These are phyloP conservation scores for Graptemys geographica DNA, from an alignment of 2,797 vertebrate genomes.

Conservation along the genomic window DNA sequence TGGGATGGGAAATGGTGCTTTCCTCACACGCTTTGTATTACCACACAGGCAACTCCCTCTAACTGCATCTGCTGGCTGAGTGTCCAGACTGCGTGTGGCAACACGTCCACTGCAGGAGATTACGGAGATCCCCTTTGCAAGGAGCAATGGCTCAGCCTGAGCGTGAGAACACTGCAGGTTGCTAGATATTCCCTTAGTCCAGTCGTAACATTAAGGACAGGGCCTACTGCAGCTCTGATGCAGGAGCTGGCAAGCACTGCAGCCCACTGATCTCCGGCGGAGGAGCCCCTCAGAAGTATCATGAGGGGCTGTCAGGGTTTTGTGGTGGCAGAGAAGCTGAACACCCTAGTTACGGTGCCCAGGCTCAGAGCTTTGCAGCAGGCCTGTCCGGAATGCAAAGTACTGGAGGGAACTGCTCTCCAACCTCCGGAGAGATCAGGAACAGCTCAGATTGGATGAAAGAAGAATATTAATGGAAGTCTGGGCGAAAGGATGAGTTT, in stretches of 20 bases:
- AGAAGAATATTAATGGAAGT: neutral
- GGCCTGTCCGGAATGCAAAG: neutral
- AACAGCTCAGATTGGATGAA: neutral
- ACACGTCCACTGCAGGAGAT: neutral
- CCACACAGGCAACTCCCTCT: accelerated
- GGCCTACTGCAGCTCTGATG: neutral
- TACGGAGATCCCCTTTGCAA: neutral
- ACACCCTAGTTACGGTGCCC: neutral
- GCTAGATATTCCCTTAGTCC: neutral
- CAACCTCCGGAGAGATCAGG: neutral
- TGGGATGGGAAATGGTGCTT: neutral
- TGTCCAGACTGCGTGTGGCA: neutral
- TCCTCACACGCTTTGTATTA: neutral
- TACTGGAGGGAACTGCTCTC: neutral
- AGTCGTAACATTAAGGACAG: neutral
- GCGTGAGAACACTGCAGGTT: neutral
- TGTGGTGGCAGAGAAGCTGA: neutral
- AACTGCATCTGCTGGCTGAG: neutral
- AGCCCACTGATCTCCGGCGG: neutral
- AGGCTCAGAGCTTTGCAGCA: neutral
- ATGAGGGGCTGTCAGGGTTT: neutral
- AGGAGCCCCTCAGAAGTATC: neutral
- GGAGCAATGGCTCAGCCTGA: accelerated
- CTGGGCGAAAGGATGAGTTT: constrained; percentile 12
- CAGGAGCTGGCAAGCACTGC: neutral